Evolutionary conservation across 2,797 vertebrate species (phyloP).

Genomic region (Mastacembelus armatus): DNA sequence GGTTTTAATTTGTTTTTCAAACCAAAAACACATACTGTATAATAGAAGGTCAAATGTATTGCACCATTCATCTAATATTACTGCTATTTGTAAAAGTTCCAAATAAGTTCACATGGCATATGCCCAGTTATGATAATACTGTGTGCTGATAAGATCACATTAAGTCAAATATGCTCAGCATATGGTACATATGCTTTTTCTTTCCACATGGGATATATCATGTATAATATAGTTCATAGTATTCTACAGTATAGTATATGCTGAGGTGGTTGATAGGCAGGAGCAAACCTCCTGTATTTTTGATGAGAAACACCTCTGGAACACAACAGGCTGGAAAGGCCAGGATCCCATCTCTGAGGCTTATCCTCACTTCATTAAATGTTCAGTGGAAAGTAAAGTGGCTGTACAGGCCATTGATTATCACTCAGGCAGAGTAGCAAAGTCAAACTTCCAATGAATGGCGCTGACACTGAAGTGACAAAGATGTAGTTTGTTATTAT

Average conservation of each 20-base stretch:
- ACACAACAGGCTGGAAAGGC: slow-evolving; percentile 54
- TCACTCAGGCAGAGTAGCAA: slow-evolving; percentile 63
- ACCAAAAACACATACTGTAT: slow-evolving; percentile 5
- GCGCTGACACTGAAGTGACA: slow-evolving; percentile 31
- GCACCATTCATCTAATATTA: not conserved
- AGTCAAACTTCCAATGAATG: slow-evolving; percentile 59
- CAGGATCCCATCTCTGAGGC: slow-evolving; percentile 55
- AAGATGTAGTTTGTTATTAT: slow-evolving; percentile 38
- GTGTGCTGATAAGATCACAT: not conserved
- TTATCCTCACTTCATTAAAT: slow-evolving; percentile 77
- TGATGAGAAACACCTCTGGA: slow-evolving; percentile 55
- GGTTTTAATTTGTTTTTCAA: not conserved
- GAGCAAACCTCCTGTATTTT: slow-evolving; percentile 36
- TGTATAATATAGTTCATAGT: no score
- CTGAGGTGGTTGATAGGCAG: slow-evolving; percentile 19
- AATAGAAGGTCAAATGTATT: not conserved
- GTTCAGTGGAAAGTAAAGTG: slow-evolving; percentile 71
- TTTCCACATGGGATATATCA: no score
- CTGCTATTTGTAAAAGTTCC: slow-evolving; percentile 3
- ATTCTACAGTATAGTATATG: no score
- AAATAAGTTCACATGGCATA: no score
- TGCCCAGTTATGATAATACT: not conserved
- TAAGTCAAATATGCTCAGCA: not conserved
- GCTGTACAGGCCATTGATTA: slow-evolving; percentile 70
- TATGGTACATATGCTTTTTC: not conserved